These are phyloP conservation scores for Athetis lepigone DNA, from an alignment of 2,888 invertebrate genomes.

Conservation along the genomic window DNA sequence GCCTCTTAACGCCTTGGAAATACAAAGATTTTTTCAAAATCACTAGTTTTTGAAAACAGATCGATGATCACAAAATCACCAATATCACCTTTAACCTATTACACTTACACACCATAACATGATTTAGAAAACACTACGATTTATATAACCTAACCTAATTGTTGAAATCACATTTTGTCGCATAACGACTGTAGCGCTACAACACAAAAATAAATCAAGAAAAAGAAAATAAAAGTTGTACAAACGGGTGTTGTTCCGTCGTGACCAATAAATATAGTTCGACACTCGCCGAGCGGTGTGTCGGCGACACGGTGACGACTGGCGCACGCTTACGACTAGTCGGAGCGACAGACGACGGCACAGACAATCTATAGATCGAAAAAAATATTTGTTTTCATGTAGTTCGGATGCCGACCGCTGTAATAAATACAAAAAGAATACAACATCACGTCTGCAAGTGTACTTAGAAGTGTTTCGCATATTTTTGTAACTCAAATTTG, in stretches of 20 bases:
- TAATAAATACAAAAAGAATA: too few relatives aligned
- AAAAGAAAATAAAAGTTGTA: conserved; percentile 12
- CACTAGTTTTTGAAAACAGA: background rate
- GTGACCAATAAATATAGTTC: conserved; percentile 33
- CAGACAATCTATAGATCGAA: background rate
- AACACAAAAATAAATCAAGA: conserved; percentile 8
- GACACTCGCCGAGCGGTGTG: background rate
- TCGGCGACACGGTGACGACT: background rate
- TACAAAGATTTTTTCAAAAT: background rate
- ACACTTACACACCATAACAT: too few relatives aligned
- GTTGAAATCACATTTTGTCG: background rate
- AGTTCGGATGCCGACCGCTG: too few relatives aligned
- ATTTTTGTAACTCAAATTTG: too few relatives aligned
- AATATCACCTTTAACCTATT: too few relatives aligned
- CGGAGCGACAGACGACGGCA: background rate
- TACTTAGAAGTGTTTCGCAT: too few relatives aligned
- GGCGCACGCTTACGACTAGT: conserved; percentile 1
- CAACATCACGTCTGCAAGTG: too few relatives aligned
- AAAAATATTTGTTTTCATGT: too few relatives aligned
- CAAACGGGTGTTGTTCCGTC: conserved; percentile 11
- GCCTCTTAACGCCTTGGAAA: background rate
- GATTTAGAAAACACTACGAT: background rate
- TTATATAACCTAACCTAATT: background rate
- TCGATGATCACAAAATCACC: too few relatives aligned
- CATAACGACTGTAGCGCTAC: background rate